A percentile compares a stretch with the other conserved stretches of the same genome.
phyloP scores from a whole-genome alignment of 2,797 vertebrate genomes.

The Periparus ater region DNA sequence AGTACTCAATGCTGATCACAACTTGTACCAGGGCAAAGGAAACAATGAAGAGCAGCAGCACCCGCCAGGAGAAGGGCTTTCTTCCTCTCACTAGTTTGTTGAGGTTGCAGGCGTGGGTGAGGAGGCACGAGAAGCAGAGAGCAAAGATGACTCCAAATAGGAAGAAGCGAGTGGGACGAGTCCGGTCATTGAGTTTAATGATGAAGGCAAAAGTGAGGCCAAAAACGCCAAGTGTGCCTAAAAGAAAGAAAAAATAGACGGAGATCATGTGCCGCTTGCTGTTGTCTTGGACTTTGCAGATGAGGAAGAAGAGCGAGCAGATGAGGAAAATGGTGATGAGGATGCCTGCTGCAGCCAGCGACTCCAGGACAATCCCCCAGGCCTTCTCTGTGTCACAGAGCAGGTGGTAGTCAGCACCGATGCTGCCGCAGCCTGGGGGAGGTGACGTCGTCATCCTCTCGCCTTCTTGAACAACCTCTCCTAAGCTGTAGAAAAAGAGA shows the following conservation, averaged over 20 bases:
- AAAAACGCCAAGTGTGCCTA: constrained; percentile 85
- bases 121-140: constrained; percentile 88
- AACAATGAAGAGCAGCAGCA: constrained; percentile 72
- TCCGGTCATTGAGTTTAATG: constrained; percentile 76
- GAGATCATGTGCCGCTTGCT: constrained; percentile 72
- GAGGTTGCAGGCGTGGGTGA: constrained; percentile 82
- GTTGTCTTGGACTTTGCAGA: constrained; percentile 76
- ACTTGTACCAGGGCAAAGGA: constrained; percentile 85
- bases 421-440: not conserved
- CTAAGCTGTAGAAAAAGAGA: constrained; percentile 25
- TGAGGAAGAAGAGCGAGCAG: constrained; percentile 61
- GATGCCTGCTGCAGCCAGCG: constrained; percentile 75
- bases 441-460: fast-evolving
- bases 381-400: constrained; percentile 79
- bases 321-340: constrained; percentile 74
- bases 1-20: constrained; percentile 83
- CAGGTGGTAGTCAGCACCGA: constrained; percentile 72
- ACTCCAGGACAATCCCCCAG: constrained; percentile 89
- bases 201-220: constrained; percentile 90
- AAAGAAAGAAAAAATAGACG: constrained; percentile 82
- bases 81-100: constrained; percentile 76
- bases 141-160: constrained; percentile 88
- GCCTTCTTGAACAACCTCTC: constrained; percentile 39
- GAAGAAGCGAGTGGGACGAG: constrained; percentile 87
- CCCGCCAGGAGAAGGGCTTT: constrained; percentile 71